Percentiles rank a stretch among this genome's conserved stretches.
Conservation (phyloP, 92 coral and sea anemone species). For the Porites rus region DNA sequence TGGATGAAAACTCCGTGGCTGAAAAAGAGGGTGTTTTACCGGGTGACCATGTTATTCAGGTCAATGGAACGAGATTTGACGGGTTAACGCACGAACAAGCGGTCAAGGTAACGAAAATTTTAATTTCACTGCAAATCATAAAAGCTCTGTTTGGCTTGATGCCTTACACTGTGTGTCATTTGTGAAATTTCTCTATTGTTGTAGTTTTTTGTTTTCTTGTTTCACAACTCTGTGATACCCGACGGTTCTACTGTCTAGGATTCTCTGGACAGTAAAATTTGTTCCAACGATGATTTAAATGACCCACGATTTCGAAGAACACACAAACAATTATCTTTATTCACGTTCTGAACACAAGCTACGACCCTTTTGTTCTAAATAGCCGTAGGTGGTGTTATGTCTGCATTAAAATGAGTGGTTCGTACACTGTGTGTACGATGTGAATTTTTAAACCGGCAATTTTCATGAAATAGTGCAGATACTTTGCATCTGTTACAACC, state of each 20-base stretch:
- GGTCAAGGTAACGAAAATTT: slow-evolving; percentile 78
- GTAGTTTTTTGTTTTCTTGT: no score
- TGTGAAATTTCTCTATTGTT: not conserved
- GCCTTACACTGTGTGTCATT: not conserved
- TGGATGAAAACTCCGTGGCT: slow-evolving; percentile 84
- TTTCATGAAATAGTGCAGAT: not conserved
- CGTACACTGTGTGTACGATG: not conserved
- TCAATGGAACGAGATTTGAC: slow-evolving; percentile 82
- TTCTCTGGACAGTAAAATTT: no score
- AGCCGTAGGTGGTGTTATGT: not conserved
- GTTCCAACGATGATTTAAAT: no score
- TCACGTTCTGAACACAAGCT: not conserved
- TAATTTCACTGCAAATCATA: not conserved
- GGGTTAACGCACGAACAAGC: slow-evolving; percentile 91
- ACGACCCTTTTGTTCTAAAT: not conserved
- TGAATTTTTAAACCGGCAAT: not conserved
- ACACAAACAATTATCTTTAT: not conserved
- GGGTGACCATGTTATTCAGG: slow-evolving; percentile 92
- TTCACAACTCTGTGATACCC: no score
- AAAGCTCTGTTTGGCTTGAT: not conserved
- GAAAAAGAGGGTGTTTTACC: slow-evolving; percentile 84
- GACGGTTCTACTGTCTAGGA: no score
- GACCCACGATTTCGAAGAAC: no score
- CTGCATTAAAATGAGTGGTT: not conserved
- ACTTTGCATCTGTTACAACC: not conserved